Conservation (phyloP, 2,888 invertebrate genomes). For the Pollenia amentaria region DNA sequence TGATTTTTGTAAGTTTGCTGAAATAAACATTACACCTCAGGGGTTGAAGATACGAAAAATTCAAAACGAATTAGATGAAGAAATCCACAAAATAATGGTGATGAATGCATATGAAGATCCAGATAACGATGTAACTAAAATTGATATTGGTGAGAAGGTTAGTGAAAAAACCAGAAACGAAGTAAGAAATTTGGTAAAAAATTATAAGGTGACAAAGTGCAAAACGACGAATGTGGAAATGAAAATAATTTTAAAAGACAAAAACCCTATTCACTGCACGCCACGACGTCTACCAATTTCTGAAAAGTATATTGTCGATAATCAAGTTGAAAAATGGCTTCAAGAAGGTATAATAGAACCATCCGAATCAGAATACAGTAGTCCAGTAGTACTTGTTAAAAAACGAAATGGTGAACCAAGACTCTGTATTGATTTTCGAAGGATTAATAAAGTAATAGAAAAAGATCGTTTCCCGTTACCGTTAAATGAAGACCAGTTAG, state of each 20-base stretch:
- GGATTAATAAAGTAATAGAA: constrained; percentile 52
- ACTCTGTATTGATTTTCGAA: constrained; percentile 74
- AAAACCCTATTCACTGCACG: constrained; percentile 71
- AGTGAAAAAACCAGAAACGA: background rate
- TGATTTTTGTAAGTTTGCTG: too few species aligned
- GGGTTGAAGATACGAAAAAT: too few species aligned
- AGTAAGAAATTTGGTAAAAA: constrained; percentile 31
- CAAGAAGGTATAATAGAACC: constrained; percentile 57
- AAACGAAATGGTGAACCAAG: constrained; percentile 75
- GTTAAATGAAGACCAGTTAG: constrained; percentile 79
- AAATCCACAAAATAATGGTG: too few species aligned
- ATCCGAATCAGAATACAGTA: constrained; percentile 74
- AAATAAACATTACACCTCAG: too few species aligned
- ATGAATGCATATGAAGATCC: too few species aligned
- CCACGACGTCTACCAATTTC: constrained; percentile 45
- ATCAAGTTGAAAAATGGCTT: constrained; percentile 62
- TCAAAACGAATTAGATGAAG: too few species aligned
- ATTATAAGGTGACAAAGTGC: constrained; percentile 20
- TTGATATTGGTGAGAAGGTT: too few species aligned
- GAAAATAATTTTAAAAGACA: constrained; percentile 57
- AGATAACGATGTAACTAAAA: too few species aligned
- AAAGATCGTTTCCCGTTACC: constrained; percentile 77
- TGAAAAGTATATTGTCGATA: constrained; percentile 58
- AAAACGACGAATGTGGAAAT: constrained; percentile 59
- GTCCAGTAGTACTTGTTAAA: constrained; percentile 77